phyloP scores from a whole-genome alignment of 2,797 vertebrate genomes.

The Lutjanus argentimaculatus region DNA sequence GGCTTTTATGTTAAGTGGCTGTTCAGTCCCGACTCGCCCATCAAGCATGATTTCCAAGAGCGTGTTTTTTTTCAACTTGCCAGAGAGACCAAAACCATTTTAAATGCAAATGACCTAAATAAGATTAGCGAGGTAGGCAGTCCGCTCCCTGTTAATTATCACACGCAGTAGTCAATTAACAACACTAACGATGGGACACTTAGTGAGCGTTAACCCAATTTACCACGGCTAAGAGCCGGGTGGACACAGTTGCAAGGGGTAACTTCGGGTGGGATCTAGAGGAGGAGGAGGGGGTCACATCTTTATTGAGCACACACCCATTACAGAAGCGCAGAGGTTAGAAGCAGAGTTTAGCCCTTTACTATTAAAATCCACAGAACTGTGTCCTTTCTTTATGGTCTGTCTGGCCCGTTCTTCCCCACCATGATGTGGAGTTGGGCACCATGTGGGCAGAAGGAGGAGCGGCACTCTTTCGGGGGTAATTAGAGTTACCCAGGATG shows the following conservation, averaged over 20 bases:
- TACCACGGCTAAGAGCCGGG: slow-evolving; percentile 70
- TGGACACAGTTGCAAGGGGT: slow-evolving; percentile 69
- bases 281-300: slow-evolving; percentile 8
- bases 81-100: slow-evolving; percentile 83
- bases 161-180: slow-evolving; percentile 86
- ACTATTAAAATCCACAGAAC: slow-evolving; percentile 17
- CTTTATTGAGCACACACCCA: slow-evolving; percentile 34
- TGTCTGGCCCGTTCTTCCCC: neutral
- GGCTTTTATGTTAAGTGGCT: slow-evolving; percentile 42
- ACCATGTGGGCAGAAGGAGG: slow-evolving; percentile 57
- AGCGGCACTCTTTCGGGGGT: slow-evolving; percentile 63
- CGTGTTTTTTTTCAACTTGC: slow-evolving; percentile 38
- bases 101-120: slow-evolving; percentile 88
- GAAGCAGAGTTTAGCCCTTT: slow-evolving; percentile 25
- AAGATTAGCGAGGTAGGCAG: slow-evolving; percentile 84
- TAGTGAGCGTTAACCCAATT: slow-evolving; percentile 85
- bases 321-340: slow-evolving; percentile 33
- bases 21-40: slow-evolving; percentile 37
- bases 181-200: slow-evolving; percentile 84
- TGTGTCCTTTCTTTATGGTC: slow-evolving; percentile 1
- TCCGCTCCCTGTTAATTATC: slow-evolving; percentile 86
- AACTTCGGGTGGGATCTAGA: slow-evolving; percentile 63
- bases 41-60: slow-evolving; percentile 56
- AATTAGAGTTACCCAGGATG: slow-evolving; percentile 63
- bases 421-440: slow-evolving; percentile 25